Conservation (phyloP, 2,888 invertebrate genomes). For the Cephus sareptanus region DNA sequence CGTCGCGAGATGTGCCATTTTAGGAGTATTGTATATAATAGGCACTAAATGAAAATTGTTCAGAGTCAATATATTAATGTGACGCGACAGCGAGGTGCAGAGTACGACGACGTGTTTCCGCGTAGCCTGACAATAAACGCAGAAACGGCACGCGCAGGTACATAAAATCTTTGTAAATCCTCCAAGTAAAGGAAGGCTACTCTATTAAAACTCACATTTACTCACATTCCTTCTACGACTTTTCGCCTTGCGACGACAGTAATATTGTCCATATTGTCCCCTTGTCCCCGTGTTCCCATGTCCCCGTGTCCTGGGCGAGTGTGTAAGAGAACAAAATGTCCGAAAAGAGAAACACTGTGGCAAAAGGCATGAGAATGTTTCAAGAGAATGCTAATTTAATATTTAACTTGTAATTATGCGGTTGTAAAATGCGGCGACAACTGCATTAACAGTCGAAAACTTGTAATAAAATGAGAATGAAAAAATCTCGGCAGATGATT, state of each 20-base stretch:
- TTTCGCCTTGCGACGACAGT: too few relatives aligned
- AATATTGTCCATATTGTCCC: too few relatives aligned
- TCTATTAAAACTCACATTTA: too few relatives aligned
- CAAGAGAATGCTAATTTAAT: slow-evolving; percentile 41
- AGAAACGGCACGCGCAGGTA: too few relatives aligned
- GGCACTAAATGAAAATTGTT: too few relatives aligned
- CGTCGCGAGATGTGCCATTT: slow-evolving; percentile 54
- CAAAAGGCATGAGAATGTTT: slow-evolving; percentile 16
- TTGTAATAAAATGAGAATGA: slow-evolving; percentile 55
- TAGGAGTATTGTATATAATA: slow-evolving; percentile 55
- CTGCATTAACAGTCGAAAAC: slow-evolving; percentile 55
- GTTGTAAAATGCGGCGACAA: slow-evolving; percentile 58
- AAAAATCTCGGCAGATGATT: slow-evolving; percentile 11
- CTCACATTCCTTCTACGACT: too few relatives aligned
- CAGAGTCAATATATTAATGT: slow-evolving; percentile 37
- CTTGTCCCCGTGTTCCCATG: too few relatives aligned
- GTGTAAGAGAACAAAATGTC: too few relatives aligned
- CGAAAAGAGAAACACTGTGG: too few relatives aligned
- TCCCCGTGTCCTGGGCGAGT: too few relatives aligned
- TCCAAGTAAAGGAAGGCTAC: too few relatives aligned
- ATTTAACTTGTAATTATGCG: slow-evolving; percentile 53
- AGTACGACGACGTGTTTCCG: slow-evolving; percentile 30
- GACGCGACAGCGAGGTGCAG: slow-evolving; percentile 40
- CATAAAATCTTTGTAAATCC: too few relatives aligned
- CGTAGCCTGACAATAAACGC: slow-evolving; percentile 55